Evolutionary conservation across 2,797 vertebrate species (phyloP), one percentile per base, ranked within the genome.

Genomic region (Ptychobarbus kaznakovi): DNA sequence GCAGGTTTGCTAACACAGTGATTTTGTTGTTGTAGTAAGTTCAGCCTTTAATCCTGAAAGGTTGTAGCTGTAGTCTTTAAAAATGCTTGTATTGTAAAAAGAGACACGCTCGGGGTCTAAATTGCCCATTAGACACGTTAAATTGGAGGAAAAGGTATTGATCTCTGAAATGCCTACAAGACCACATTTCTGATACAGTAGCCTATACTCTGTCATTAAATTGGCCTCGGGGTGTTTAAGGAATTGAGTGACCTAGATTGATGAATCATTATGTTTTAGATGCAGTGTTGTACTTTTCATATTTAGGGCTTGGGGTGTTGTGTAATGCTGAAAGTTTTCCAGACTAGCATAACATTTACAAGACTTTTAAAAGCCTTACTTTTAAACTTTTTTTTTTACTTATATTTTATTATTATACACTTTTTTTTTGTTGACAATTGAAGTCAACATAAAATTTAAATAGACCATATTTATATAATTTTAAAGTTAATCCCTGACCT

Each of bases 131-230:
- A 74, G 5, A 81, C 4, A 73, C 1, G 3, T 49, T 73, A 53
- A 63, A 68, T 11, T 73, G n/a, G 78, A 81, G 28, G 46, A 73
- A 40, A 85, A 18, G 20, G n/a, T 61, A 80, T 80, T 86, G 84
- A 83, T 86, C 16, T 46, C 61, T 58, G 6, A 56, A 53, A 35
- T 7, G 25, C 46, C 66, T 70, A 75, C n/a, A 69, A 74, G 65
- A 72, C 15, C 1, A 13, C 25, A 35, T 35, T 56, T 56, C 32
- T 83, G 42, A 80, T 28, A 56, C 16, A 16, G 66, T 49, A n/a
- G 9, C 56, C 56, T 53, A 25, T 13, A 40, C 58, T 76, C 70
- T 81, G 65, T 20, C 42, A 86, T 65, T 77, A 51, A 15, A 42
- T 6, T 15, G 85, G 18, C 22, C 49, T 56, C 0, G 11, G 15